phyloP scores from a whole-genome alignment of 2,797 vertebrate species.

The Neostethus bicornis region DNA sequence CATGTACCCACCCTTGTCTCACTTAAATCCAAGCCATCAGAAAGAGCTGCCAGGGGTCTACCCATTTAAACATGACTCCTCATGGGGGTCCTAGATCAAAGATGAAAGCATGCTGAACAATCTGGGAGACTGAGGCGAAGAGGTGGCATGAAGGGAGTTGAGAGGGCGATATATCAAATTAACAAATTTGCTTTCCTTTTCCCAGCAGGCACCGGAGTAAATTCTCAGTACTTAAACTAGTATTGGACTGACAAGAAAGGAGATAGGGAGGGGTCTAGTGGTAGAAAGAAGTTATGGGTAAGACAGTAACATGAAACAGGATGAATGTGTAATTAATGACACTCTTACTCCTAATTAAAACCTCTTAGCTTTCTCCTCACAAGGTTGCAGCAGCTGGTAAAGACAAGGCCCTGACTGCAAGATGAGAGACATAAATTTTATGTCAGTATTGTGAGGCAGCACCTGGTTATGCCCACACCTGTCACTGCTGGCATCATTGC shows the following conservation, averaged over 20 bases:
- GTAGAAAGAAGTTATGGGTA: constrained; percentile 41
- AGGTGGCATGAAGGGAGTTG: constrained; percentile 51
- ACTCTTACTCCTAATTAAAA: constrained; percentile 95
- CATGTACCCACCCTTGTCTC: constrained; percentile 52
- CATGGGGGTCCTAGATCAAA: constrained; percentile 71
- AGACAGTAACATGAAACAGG: constrained; percentile 58
- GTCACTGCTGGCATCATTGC: constrained; percentile 84
- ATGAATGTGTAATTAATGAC: constrained; percentile 88
- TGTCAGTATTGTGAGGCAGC: constrained; percentile 84
- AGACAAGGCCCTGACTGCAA: constrained; percentile 74
- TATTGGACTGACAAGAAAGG: constrained; percentile 50
- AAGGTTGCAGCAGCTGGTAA: constrained; percentile 89
- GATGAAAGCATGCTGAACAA: constrained; percentile 66
- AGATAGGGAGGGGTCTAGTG: constrained; percentile 49
- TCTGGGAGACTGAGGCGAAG: constrained; percentile 55
- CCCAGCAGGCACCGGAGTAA: constrained; percentile 52
- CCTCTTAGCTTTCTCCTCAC: constrained; percentile 90
- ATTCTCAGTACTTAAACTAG: constrained; percentile 61
- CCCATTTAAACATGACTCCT: constrained; percentile 64
- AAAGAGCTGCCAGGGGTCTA: constrained; percentile 64
- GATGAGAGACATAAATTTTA: constrained; percentile 89
- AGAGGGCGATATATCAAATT: constrained; percentile 69
- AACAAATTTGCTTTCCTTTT: constrained; percentile 70
- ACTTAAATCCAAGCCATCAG: constrained; percentile 61
- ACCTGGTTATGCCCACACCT: constrained; percentile 90